These are phyloP conservation scores for Cyphomyrus plagiostoma DNA, from an alignment of 2,113 vertebrate genomes.

Conservation along the genomic window DNA sequence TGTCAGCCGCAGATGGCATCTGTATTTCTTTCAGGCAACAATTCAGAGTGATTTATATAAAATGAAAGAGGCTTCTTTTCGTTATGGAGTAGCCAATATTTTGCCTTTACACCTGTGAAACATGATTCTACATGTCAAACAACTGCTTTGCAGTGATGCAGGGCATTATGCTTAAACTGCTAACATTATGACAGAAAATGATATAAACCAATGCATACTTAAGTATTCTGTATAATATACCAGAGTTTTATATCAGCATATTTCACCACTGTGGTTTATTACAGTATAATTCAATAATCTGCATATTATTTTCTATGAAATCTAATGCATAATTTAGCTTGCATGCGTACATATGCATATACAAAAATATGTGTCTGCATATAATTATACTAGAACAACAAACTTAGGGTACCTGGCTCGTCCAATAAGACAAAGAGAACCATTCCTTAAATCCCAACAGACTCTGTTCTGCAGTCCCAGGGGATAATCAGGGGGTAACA, in stretches of 20 bases:
- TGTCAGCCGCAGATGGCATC: background rate
- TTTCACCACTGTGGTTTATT: background rate
- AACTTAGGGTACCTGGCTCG: background rate
- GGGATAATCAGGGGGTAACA: background rate
- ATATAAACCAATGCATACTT: background rate
- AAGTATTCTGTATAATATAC: background rate
- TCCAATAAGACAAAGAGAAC: background rate
- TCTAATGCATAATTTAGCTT: background rate
- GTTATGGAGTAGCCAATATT: background rate
- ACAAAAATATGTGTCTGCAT: background rate
- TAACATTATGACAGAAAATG: background rate
- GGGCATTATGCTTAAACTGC: background rate
- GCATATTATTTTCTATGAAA: background rate
- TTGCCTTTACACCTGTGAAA: background rate
- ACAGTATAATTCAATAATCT: background rate
- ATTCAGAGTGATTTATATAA: background rate
- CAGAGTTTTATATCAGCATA: background rate
- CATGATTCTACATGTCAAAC: background rate
- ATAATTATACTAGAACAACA: background rate
- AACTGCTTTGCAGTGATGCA: background rate
- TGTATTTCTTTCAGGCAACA: background rate
- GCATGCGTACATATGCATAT: background rate
- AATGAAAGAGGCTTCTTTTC: background rate
- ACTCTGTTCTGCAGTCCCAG: background rate
- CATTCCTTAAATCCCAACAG: background rate